These are phyloP conservation scores for Falco cherrug DNA, from an alignment of 2,797 vertebrate genomes.

Conservation along the genomic window DNA sequence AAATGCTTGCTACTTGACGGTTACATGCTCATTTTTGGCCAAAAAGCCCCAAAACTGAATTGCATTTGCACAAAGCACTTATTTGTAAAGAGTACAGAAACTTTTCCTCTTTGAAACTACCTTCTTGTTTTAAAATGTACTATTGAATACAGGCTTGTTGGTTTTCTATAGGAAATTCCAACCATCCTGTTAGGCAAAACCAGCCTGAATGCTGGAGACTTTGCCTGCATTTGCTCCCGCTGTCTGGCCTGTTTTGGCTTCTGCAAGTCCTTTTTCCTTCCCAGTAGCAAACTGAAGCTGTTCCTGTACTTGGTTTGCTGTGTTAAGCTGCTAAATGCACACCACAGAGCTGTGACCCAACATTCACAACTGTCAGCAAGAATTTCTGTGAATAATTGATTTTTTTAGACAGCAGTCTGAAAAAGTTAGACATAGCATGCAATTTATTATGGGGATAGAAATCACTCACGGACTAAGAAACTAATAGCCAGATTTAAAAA, in stretches of 20 bases:
- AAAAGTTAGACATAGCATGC: background rate
- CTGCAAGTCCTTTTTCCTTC: background rate
- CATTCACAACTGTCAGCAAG: background rate
- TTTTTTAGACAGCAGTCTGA: constrained; percentile 14
- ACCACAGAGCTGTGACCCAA: background rate
- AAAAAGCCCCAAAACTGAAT: background rate
- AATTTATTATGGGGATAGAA: background rate
- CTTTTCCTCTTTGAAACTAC: background rate
- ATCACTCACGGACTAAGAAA: background rate
- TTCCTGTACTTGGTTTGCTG: background rate
- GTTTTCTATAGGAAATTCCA: background rate
- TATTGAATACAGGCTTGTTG: background rate
- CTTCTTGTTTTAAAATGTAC: background rate
- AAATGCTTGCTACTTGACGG: background rate
- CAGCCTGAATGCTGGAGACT: background rate
- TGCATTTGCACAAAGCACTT: background rate
- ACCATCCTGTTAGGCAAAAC: background rate
- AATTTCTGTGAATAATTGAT: constrained; percentile 40
- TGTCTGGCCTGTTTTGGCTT: background rate
- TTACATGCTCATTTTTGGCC: background rate
- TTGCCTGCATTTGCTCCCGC: background rate
- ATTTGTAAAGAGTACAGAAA: background rate
- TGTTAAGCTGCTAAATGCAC: background rate
- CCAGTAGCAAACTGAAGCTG: background rate
- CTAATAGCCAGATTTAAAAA: background rate